A percentile compares a stretch with the other conserved stretches of the same genome.
These are phyloP conservation scores for Ellobius talpinus DNA, from an alignment of 2,113 vertebrate species.

Conservation along the genomic window DNA sequence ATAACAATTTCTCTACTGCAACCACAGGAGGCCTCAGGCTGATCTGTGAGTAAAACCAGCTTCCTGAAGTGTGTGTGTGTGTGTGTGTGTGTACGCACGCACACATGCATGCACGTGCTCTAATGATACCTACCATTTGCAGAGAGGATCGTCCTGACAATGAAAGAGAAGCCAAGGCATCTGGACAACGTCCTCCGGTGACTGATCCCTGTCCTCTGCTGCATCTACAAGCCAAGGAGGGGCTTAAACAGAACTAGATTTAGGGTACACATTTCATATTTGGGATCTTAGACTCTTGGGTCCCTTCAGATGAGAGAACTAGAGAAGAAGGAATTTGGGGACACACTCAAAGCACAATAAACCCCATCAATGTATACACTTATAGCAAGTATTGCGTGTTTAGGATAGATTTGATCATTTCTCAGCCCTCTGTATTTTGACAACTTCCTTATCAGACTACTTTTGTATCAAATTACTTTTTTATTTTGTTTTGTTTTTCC, in stretches of 20 bases:
- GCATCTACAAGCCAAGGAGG: background rate
- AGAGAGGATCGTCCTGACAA: background rate
- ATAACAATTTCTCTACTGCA: constrained; percentile 5
- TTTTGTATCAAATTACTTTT: background rate
- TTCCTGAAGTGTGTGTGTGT: background rate
- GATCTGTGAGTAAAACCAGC: constrained; percentile 57
- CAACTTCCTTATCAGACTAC: background rate
- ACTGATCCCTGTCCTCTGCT: background rate
- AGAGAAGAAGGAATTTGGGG: background rate
- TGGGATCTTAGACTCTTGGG: background rate
- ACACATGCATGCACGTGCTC: background rate
- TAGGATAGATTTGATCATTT: background rate
- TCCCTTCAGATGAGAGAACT: background rate
- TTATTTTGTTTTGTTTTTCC: background rate
- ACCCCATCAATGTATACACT: background rate
- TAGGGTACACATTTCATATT: background rate
- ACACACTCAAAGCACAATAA: constrained; percentile 1
- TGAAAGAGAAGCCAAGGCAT: background rate
- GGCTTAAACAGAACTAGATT: background rate
- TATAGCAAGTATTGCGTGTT: constrained; percentile 30
- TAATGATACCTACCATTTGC: background rate
- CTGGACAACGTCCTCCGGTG: background rate
- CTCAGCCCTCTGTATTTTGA: background rate
- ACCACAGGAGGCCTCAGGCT: background rate
- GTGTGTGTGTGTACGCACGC: background rate